Conservation (phyloP, 2,888 invertebrate species). For the Drosophila colorata region DNA sequence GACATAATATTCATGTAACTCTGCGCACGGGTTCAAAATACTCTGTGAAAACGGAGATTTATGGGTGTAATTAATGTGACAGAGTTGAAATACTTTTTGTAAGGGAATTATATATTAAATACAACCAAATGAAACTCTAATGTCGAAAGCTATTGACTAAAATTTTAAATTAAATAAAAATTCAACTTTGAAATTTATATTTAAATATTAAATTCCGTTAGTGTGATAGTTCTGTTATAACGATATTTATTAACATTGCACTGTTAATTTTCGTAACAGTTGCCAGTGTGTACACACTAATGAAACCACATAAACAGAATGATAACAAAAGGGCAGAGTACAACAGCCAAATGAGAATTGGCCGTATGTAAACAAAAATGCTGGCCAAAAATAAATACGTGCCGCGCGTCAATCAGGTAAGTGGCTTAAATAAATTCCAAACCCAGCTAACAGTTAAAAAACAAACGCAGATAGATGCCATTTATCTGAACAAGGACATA, state of each 20-base stretch:
- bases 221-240: slow-evolving; percentile 7
- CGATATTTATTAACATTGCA: neutral
- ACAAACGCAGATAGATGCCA: slow-evolving; percentile 89
- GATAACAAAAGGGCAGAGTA: slow-evolving; percentile 66
- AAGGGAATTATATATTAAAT: too few species aligned
- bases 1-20: too few species aligned
- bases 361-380: slow-evolving; percentile 64
- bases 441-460: neutral
- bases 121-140: too few species aligned
- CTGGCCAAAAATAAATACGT: slow-evolving; percentile 83
- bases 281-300: slow-evolving; percentile 19
- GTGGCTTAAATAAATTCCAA: neutral
- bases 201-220: neutral
- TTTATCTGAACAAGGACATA: slow-evolving; percentile 92
- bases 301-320: slow-evolving; percentile 5
- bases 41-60: neutral
- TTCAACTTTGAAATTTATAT: neutral
- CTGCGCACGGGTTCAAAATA: slow-evolving; percentile 12
- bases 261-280: neutral
- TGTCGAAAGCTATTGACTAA: too few species aligned
- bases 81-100: neutral
- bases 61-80: too few species aligned
- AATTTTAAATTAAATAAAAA: neutral
- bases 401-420: slow-evolving; percentile 86
- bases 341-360: slow-evolving; percentile 36